Evolutionary conservation across 2,797 vertebrate species (phyloP).

Genomic region (Sarcoramphus papa): DNA sequence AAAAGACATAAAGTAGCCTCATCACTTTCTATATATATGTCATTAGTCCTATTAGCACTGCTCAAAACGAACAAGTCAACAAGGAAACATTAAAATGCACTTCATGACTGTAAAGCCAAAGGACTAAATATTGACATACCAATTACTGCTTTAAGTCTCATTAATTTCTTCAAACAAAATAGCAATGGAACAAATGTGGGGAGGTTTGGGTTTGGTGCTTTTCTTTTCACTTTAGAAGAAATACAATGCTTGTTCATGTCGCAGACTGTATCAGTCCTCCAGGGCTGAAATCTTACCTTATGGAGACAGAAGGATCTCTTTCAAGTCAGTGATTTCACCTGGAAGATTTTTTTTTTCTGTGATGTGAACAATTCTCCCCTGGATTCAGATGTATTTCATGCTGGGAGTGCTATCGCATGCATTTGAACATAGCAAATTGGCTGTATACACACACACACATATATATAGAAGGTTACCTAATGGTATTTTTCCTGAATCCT

Average conservation of each 20-base stretch:
- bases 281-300: neutral
- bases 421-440: neutral
- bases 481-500: neutral
- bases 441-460: neutral
- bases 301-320: neutral
- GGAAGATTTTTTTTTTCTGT: neutral
- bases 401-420: neutral
- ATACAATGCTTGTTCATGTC: neutral
- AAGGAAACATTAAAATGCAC: neutral
- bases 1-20: neutral
- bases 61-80: slow-evolving; percentile 13
- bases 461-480: neutral
- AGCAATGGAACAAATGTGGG: neutral
- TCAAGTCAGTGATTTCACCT: neutral
- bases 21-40: neutral
- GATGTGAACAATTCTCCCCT: neutral
- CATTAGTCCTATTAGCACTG: neutral
- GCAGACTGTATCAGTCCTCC: neutral
- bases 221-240: slow-evolving; percentile 2
- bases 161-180: slow-evolving; percentile 12
- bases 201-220: neutral
- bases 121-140: neutral
- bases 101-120: neutral
- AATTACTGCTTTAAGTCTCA: neutral
- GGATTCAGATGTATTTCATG: neutral